Evolutionary conservation across 2,113 vertebrate species (phyloP), one percentile per base, ranked within the genome.

Genomic region (Arvicanthis niloticus): DNA sequence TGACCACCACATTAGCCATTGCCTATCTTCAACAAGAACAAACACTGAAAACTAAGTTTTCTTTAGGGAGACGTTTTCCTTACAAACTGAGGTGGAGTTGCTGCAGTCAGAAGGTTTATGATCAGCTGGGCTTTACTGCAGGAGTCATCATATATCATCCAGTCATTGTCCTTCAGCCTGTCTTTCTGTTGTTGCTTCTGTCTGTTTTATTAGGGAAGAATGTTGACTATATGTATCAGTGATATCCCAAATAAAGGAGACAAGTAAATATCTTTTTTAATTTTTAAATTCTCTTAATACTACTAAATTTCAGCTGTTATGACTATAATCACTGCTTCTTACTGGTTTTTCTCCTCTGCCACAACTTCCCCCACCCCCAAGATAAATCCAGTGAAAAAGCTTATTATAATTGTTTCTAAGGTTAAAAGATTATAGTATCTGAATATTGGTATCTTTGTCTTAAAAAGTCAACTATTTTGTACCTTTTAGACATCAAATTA

Each of bases 371-470:
- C 26, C 34, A 72, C 37, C 17, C 16, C 19, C n/a, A 40, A 22
- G 72, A 37, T 80, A 80, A 80, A 56, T 56, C 48, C 34, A 56
- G 34, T 56, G 16, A 58, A 93, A 86, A 45, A 89, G 80, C 31
- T 80, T 80, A 19, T 19, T 56, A 8, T 42, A 62, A 58, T 90
- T 95, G 26, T 93, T 80, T 85, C 95, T 92, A 70, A 92, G 42
- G 21, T 86, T 86, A 89, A 96, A 96, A 95, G 45, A 42, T 76
- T 42, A 68, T 37, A 91, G 15, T 85, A 76, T 94, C 68, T 97
- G 45, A 86, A 22, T 77, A 34, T 84, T 24, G 21, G 53, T 80
- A 34, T 77, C 53, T 67, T 89, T 84, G 58, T 77, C 42, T 48
- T 70, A 89, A 91, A 93, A 95, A 84, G 48, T 90, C 56, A 95